Conservation (phyloP, 2,888 invertebrate genomes). For the Cyclophora albipunctata region DNA sequence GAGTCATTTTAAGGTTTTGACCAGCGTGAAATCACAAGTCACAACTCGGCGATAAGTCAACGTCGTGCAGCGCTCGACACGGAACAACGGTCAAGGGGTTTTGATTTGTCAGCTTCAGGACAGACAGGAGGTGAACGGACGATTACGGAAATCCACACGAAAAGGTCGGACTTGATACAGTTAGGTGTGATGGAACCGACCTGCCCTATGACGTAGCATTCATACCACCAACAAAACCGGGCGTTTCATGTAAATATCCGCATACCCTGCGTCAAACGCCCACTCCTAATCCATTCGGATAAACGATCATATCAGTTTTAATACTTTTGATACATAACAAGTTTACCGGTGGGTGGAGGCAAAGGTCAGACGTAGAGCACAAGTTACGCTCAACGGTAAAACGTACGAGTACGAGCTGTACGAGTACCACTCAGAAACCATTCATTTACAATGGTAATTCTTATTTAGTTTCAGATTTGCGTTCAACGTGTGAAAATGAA, state of each 20-base stretch:
- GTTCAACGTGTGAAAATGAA: slow-evolving; percentile 9
- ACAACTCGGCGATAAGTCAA: too few species aligned
- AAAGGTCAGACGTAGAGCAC: too few species aligned
- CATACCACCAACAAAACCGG: background rate
- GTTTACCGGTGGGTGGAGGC: too few species aligned
- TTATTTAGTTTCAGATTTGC: background rate
- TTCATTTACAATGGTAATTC: too few species aligned
- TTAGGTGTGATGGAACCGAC: slow-evolving; percentile 48
- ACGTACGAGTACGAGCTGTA: too few species aligned
- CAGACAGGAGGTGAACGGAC: slow-evolving; percentile 56
- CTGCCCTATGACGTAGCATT: slow-evolving; percentile 38
- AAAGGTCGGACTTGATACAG: slow-evolving; percentile 35
- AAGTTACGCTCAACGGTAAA: too few species aligned
- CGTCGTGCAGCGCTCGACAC: background rate
- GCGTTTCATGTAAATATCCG: slow-evolving; percentile 28
- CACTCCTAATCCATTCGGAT: background rate
- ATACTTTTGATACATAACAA: too few species aligned
- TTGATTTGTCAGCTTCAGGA: slow-evolving; percentile 21
- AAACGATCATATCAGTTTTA: too few species aligned
- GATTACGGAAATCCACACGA: slow-evolving; percentile 54
- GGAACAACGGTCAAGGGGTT: slow-evolving; percentile 23
- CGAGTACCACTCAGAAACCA: too few species aligned
- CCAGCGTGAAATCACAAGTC: too few species aligned
- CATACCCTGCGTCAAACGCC: slow-evolving; percentile 13
- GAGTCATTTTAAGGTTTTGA: too few species aligned